phyloP scores from a whole-genome alignment of 1,140 invertebrate species.

The Macrostomum lignano region DNA sequence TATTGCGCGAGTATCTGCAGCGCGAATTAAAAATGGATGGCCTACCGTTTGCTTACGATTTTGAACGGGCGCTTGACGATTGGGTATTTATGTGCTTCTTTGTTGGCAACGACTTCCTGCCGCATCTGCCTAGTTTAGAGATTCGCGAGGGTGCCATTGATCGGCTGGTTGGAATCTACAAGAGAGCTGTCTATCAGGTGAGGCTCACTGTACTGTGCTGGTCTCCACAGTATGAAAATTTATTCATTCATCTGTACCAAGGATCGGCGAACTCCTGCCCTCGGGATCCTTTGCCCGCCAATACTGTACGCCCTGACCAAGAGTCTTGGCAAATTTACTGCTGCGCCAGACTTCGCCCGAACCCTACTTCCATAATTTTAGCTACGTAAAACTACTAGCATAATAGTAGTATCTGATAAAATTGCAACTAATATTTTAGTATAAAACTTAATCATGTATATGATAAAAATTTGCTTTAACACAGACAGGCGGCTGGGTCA shows the following conservation, averaged over 20 bases:
- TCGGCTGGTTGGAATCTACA: conserved; percentile 65
- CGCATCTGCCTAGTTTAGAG: conserved; percentile 85
- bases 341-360: too few species aligned
- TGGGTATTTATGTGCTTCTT: conserved; percentile 99
- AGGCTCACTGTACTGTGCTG: conserved; percentile 33
- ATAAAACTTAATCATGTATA: too few species aligned
- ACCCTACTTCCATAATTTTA: too few species aligned
- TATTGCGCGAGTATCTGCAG: conserved; percentile 73
- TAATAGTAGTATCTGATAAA: too few species aligned
- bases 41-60: conserved; percentile 49
- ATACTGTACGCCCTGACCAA: too few species aligned
- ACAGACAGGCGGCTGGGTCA: conserved; percentile 52
- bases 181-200: conserved; percentile 70
- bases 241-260: background rate
- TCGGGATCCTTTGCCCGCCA: too few species aligned
- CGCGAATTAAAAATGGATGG: conserved; percentile 57
- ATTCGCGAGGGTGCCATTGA: conserved; percentile 87
- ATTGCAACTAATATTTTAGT: too few species aligned
- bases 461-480: too few species aligned
- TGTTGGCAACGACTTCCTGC: conserved; percentile 95
- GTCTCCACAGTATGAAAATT: background rate
- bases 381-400: too few species aligned
- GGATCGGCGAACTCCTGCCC: background rate
- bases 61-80: conserved; percentile 43
- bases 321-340: too few species aligned